Conservation (phyloP, 2,113 vertebrate species). For the Zosterops pallidus region DNA sequence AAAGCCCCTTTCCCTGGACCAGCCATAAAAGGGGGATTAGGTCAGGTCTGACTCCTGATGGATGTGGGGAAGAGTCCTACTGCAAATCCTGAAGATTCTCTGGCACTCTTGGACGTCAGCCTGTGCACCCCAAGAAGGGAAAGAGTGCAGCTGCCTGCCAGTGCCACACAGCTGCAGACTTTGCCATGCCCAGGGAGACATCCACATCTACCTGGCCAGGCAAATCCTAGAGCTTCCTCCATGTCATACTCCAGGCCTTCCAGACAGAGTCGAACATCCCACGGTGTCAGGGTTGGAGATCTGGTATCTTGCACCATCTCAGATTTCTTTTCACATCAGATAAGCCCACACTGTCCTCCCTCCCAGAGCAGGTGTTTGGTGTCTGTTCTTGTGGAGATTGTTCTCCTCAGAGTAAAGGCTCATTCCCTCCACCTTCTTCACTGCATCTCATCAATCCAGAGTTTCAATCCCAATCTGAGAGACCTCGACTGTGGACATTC, state of each 20-base stretch:
- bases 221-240: neutral
- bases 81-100: neutral
- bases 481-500: neutral
- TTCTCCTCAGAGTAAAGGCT: neutral
- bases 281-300: neutral
- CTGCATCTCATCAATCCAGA: neutral
- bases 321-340: neutral
- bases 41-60: neutral
- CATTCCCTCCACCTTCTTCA: neutral
- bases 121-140: fast-evolving
- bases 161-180: neutral
- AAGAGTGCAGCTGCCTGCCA: neutral
- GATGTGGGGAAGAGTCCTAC: neutral
- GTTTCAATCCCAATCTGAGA: neutral
- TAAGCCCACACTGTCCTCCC: fast-evolving
- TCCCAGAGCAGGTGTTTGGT: neutral
- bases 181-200: neutral
- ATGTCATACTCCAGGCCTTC: neutral
- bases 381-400: neutral
- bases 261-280: neutral
- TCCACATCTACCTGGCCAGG: neutral
- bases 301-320: neutral
- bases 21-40: neutral
- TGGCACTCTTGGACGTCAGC: neutral
- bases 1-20: neutral